Conservation (phyloP, 2,797 vertebrate species). For the Mus spretus region DNA sequence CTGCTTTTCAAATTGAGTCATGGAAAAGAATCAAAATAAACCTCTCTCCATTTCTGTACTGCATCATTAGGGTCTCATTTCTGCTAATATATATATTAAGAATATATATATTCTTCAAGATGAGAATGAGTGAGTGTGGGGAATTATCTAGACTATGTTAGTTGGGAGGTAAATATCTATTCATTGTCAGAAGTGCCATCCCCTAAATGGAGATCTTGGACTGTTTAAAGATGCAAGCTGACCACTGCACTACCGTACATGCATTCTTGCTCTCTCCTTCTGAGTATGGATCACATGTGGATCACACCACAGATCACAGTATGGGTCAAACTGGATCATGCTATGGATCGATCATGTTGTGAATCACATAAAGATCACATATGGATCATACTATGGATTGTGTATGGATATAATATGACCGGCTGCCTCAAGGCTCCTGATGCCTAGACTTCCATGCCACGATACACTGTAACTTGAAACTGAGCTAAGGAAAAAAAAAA, state of each 20-base stretch:
- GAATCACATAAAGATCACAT: no score
- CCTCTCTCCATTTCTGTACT: neutral
- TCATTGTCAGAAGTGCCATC: neutral
- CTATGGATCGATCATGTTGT: no score
- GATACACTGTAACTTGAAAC: neutral
- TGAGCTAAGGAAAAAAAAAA: neutral
- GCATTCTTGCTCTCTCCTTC: neutral
- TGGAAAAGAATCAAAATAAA: constrained; percentile 62
- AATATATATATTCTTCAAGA: neutral
- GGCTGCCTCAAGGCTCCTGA: neutral
- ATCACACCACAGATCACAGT: no score
- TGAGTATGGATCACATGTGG: neutral
- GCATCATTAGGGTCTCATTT: constrained; percentile 30
- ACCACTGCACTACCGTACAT: neutral
- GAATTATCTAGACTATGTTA: neutral
- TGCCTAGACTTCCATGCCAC: no score
- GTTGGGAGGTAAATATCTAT: neutral
- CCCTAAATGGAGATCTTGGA: neutral
- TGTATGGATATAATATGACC: neutral
- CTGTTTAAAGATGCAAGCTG: neutral
- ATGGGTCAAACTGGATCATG: no score
- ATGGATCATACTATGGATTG: no score
- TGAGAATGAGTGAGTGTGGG: neutral
- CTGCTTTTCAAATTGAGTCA: constrained; percentile 6
- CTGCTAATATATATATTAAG: neutral